These are phyloP conservation scores for Condylura cristata DNA, from an alignment of 2,113 vertebrate species.

Conservation along the genomic window DNA sequence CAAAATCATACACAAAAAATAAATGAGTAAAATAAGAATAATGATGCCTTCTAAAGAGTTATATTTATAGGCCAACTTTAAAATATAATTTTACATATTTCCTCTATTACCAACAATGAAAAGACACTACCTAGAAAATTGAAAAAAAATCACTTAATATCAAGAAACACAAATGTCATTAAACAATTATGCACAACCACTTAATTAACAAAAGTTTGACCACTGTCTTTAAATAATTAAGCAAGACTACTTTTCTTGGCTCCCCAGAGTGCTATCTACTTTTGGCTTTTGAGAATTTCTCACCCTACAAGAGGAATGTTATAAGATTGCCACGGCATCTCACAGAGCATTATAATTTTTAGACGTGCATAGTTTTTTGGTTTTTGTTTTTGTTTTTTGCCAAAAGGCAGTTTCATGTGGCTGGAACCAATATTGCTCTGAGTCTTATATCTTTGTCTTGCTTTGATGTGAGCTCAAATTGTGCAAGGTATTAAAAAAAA, in stretches of 20 bases:
- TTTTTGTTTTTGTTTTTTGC: too few relatives aligned
- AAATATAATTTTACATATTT: not conserved
- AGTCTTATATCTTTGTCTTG: not conserved
- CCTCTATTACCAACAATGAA: not conserved
- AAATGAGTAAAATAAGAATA: not conserved
- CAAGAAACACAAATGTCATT: not conserved
- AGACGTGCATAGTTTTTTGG: not conserved
- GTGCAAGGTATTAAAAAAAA: not conserved
- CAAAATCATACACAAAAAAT: not conserved
- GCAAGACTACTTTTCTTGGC: not conserved
- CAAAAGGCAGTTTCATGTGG: not conserved
- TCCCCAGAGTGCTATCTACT: not conserved
- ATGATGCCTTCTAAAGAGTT: not conserved
- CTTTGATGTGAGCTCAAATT: not conserved
- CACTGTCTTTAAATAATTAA: not conserved
- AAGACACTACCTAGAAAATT: not conserved
- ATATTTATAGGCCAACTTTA: not conserved
- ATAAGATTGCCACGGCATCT: not conserved
- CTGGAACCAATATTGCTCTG: not conserved
- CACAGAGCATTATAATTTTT: not conserved
- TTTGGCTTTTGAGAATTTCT: not conserved
- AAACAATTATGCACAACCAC: not conserved
- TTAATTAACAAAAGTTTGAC: not conserved
- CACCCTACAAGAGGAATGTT: not conserved
- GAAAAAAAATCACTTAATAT: not conserved